Conservation (phyloP, 2,113 vertebrate genomes). For the Tor tambroides region DNA sequence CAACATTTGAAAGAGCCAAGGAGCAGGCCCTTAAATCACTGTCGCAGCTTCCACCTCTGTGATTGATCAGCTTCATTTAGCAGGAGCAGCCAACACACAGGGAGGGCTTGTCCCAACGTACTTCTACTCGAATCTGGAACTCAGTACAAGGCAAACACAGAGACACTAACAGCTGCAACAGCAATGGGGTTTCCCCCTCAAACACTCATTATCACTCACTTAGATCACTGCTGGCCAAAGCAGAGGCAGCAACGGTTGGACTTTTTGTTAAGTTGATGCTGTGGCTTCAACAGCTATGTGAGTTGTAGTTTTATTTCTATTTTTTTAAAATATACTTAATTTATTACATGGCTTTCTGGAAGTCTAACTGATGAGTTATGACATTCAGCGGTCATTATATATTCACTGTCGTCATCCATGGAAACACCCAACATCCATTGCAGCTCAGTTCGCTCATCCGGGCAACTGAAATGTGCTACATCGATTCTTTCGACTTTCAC, state of each 20-base stretch:
- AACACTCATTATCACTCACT: slow-evolving; percentile 43
- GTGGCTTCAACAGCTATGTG: too few relatives aligned
- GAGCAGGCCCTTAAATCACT: slow-evolving; percentile 78
- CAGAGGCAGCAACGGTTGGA: neutral
- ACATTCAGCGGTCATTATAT: too few relatives aligned
- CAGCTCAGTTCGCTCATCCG: too few relatives aligned
- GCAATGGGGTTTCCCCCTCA: slow-evolving; percentile 41
- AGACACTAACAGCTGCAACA: slow-evolving; percentile 68
- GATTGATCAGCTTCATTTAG: slow-evolving; percentile 86
- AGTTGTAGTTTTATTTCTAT: too few relatives aligned
- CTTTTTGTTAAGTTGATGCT: neutral
- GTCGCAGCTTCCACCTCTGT: slow-evolving; percentile 75
- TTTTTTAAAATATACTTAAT: too few relatives aligned
- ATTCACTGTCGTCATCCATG: too few relatives aligned
- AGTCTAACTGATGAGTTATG: too few relatives aligned
- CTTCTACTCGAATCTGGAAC: slow-evolving; percentile 63
- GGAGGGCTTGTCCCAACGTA: slow-evolving; percentile 73
- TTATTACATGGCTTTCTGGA: too few relatives aligned
- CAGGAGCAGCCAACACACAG: slow-evolving; percentile 72
- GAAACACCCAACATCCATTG: too few relatives aligned
- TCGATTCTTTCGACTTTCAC: too few relatives aligned
- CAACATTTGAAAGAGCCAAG: slow-evolving; percentile 71
- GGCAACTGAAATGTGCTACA: too few relatives aligned
- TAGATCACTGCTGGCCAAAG: slow-evolving; percentile 19
- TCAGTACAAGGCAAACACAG: slow-evolving; percentile 71